These are phyloP conservation scores for Homalodisca vitripennis DNA, from an alignment of 1,140 invertebrate species.

Conservation along the genomic window DNA sequence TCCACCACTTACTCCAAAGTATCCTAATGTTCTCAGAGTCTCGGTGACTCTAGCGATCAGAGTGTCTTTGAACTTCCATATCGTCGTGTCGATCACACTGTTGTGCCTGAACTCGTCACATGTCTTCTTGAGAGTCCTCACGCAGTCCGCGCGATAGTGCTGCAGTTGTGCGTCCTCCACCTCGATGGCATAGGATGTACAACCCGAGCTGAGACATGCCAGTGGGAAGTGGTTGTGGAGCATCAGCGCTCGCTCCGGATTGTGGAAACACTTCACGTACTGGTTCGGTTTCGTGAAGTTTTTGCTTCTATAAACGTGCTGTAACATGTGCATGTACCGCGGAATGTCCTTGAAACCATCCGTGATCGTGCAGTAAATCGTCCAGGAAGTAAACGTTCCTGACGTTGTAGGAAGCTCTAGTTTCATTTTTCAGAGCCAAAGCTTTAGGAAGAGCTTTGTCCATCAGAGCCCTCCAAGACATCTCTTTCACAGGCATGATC, in stretches of 20 bases:
- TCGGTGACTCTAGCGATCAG: conserved; percentile 67
- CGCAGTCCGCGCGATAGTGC: conserved; percentile 91
- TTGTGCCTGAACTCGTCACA: conserved; percentile 82
- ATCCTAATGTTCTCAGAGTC: conserved; percentile 69
- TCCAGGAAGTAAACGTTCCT: conserved; percentile 95
- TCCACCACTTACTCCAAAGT: conserved; percentile 52
- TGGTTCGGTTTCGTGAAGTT: conserved; percentile 93
- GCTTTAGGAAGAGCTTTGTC: conserved; percentile 66
- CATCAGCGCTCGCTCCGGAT: conserved; percentile 83
- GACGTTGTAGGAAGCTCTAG: conserved; percentile 84
- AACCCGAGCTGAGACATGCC: conserved; percentile 80
- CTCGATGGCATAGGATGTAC: conserved; percentile 83
- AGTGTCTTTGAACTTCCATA: conserved; percentile 83
- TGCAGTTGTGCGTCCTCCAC: conserved; percentile 84
- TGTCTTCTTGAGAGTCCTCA: conserved; percentile 81
- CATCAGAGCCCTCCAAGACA: conserved; percentile 80
- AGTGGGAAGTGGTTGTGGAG: conserved; percentile 93
- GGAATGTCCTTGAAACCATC: conserved; percentile 81
- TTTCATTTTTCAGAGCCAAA: conserved; percentile 65
- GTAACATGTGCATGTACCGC: conserved; percentile 90
- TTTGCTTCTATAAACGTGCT: conserved; percentile 85
- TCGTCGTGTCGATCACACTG: conserved; percentile 79
- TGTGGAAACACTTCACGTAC: conserved; percentile 94
- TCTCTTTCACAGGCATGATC: conserved; percentile 83
- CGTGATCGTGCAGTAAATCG: conserved; percentile 78